Evolutionary conservation across 2,797 vertebrate genomes (phyloP).

Genomic region (Aeoliscus strigatus): DNA sequence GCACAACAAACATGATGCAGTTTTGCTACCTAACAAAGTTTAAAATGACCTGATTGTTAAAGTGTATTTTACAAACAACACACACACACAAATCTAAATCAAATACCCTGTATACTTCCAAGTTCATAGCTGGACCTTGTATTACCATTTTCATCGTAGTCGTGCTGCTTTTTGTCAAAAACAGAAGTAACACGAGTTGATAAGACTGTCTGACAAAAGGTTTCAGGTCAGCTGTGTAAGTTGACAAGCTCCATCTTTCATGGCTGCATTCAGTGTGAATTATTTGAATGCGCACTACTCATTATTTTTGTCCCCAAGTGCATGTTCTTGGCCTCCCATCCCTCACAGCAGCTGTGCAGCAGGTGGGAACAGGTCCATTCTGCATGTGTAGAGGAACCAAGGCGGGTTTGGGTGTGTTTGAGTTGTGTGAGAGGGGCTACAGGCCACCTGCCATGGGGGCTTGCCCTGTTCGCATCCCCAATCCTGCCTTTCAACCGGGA

Average conservation of each 20-base stretch:
- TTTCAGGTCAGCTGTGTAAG: slow-evolving; percentile 18
- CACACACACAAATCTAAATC: too few relatives aligned
- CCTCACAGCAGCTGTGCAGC: slow-evolving; percentile 56
- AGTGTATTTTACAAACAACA: too few relatives aligned
- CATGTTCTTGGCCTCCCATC: slow-evolving; percentile 47
- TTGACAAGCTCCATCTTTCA: slow-evolving; percentile 21
- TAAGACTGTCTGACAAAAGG: too few relatives aligned
- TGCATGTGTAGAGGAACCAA: slow-evolving; percentile 60
- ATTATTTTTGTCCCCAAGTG: slow-evolving; percentile 35
- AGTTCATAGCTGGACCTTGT: too few relatives aligned
- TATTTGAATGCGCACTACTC: slow-evolving; percentile 28
- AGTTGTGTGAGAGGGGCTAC: slow-evolving; percentile 52
- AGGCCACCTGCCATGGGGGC: slow-evolving; percentile 68
- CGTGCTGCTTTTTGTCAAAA: neutral
- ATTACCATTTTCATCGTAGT: neutral
- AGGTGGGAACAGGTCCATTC: slow-evolving; percentile 53
- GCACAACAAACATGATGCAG: too few relatives aligned
- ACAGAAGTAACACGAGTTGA: neutral
- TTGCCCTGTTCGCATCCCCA: slow-evolving; percentile 54
- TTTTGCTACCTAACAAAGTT: too few relatives aligned
- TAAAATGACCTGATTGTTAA: too few relatives aligned
- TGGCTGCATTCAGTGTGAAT: slow-evolving; percentile 20
- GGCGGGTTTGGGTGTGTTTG: slow-evolving; percentile 57
- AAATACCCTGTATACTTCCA: too few relatives aligned
- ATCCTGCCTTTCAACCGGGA: slow-evolving; percentile 65